A percentile compares a stretch with the other conserved stretches of the same genome.
phyloP scores from a whole-genome alignment of 2,797 vertebrate species.

The Platalea minor region DNA sequence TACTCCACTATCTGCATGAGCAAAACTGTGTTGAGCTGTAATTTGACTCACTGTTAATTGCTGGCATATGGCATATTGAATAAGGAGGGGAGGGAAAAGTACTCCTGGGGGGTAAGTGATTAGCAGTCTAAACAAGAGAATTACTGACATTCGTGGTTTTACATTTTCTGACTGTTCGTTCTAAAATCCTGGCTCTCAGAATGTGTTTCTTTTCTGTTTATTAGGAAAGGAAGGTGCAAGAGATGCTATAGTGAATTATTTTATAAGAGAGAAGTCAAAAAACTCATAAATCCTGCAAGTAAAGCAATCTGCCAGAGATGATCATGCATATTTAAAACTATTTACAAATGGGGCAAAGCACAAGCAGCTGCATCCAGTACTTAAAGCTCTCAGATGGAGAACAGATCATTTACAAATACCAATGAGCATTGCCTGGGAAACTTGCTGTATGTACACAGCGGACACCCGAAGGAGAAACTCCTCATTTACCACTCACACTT shows the following conservation, averaged over 20 bases:
- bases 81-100: background rate
- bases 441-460: background rate
- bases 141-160: background rate
- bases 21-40: slow-evolving; percentile 16
- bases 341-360: slow-evolving; percentile 42
- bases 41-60: slow-evolving; percentile 54
- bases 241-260: background rate
- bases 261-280: background rate
- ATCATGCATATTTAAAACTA: slow-evolving; percentile 56
- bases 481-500: slow-evolving; percentile 21
- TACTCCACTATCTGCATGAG: background rate
- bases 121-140: slow-evolving; percentile 19
- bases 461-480: slow-evolving; percentile 42
- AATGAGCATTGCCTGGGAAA: background rate
- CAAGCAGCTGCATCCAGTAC: slow-evolving; percentile 38
- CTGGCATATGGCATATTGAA: slow-evolving; percentile 52
- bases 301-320: slow-evolving; percentile 21
- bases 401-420: slow-evolving; percentile 33
- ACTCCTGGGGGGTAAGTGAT: slow-evolving; percentile 22
- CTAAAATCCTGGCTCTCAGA: background rate
- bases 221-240: background rate
- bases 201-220: background rate
- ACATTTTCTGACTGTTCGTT: background rate
- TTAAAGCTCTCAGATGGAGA: slow-evolving; percentile 34
- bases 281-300: background rate